Evolutionary conservation across 2,797 vertebrate species (phyloP), one percentile per base, ranked within the genome.

Genomic region (Menidia menidia): DNA sequence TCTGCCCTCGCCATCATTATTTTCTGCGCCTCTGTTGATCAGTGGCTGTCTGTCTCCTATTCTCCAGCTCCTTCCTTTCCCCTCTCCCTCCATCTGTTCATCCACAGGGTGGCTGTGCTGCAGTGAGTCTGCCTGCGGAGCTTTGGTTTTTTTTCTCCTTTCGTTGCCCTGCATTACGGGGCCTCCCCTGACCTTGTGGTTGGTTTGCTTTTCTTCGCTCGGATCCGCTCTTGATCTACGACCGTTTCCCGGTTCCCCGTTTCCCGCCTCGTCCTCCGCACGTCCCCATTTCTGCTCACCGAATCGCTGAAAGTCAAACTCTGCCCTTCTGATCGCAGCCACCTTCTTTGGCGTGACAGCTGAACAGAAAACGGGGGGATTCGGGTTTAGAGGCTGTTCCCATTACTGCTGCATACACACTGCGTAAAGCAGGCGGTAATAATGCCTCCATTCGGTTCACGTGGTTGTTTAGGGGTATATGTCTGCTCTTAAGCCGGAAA

Each of bases 101-200:
- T 73, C 62, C 56, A 54, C 54, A 16, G 58, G 47, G 43, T 44
- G 71, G 58, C 56, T 53, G 32, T 54, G 61, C 57, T 25, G 60
- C 33, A 18, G 51, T 3, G 19, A 77, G 72, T 60, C 47, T 25
- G 63, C 72, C 42, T 60, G 76, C 70, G 64, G 69, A 80, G 61
- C 59, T 47, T 68, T 68, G 60, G 57, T 56, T 64, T 65, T 59
- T 48, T 62, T 68, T 56, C 60, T 79, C 74, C 30, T 82, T 72
- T 86, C 71, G 71, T 90, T 84, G 81, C 84, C 52, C 65, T 63
- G 70, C 65, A 76, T 78, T 70, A 82, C 73, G 65, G 55, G 58
- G 43, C 55, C 60, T 71, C 41, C 60, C 33, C 47, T 75, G 73
- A 88, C 68, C 78, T 73, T 60, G 80, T 79, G 50, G 18, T 61